Evolutionary conservation across 2,113 vertebrate genomes (phyloP), one percentile per base, ranked within the genome.

Genomic region (Bolborhynchus lineola): DNA sequence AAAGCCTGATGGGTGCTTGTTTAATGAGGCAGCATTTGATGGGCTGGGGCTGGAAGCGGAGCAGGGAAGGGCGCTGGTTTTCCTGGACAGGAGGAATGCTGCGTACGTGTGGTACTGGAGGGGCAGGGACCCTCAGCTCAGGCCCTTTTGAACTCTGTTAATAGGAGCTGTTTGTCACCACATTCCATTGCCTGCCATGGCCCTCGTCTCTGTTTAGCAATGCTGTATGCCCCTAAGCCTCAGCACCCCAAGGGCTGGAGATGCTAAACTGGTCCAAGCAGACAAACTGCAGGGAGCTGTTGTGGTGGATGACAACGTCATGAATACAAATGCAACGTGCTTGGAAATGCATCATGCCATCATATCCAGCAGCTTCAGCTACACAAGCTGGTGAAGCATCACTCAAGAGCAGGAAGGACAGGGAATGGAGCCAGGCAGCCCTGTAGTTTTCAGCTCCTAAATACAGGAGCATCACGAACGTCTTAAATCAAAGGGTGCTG

Each of bases 21-120:
- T 75, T 71, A 55, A 81, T 0, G 62, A 68, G 87, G 89, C 31
- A 16, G 50, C 24, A 4, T 25, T 57, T 23, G 78, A 44, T 20
- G 52, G 0, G 11, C 72, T 1, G 41, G 33, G 46, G 33, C 59
- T 59, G 80, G 77, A 82, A 70, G 87, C 17, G 6, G 33, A 6
- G 5, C 42, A 39, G 77, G 65, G 44, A 42, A 46, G 80, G 75
- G 75, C 65, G 24, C 69, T 19, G 80, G 44, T 63, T 70, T 64
- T 31, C 39, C 57, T 5, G 26, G 10, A 3, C 28, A 24, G 53
- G 49, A 94, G 92, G 94, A 94, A 94, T 95, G 94, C 68, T 67
- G 95, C 6, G 7, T 89, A 96, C 90, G 93, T 94, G 92, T 83
- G 94, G 82, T 52, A 88, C 79, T 9, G n/a, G 75, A 85, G 85